Evolutionary conservation across 1,140 invertebrate species (phyloP).

Genomic region (Drosophila guanche): DNA sequence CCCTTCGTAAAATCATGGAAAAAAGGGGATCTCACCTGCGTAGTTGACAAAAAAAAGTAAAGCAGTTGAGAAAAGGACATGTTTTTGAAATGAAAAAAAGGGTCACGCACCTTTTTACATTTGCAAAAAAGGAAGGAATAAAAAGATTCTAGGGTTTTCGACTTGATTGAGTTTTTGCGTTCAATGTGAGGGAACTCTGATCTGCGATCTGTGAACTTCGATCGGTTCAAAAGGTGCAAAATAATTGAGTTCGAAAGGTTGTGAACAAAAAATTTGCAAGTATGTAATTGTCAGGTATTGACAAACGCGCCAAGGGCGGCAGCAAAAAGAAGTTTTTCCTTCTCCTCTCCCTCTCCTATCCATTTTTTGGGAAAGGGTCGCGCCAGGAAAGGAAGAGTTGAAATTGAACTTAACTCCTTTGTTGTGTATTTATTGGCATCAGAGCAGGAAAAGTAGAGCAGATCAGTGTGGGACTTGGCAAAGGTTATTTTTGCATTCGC

Average conservation of each 20-base stretch:
- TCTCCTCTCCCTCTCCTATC: slow-evolving; percentile 13
- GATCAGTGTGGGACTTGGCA: slow-evolving; percentile 38
- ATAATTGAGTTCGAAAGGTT: slow-evolving; percentile 74
- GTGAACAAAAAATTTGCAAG: slow-evolving; percentile 78
- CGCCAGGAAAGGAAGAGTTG: slow-evolving; percentile 34
- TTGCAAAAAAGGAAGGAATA: slow-evolving; percentile 28
- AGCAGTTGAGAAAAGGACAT: slow-evolving; percentile 4
- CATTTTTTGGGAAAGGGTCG: slow-evolving; percentile 22
- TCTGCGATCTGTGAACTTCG: slow-evolving; percentile 39
- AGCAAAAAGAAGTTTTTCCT: neutral
- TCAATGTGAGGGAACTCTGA: slow-evolving; percentile 23
- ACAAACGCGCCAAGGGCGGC: slow-evolving; percentile 44
- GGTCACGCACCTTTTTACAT: slow-evolving; percentile 71
- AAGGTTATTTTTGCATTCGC: slow-evolving; percentile 65
- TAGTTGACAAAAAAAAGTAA: slow-evolving; percentile 65
- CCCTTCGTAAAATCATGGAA: slow-evolving; percentile 53
- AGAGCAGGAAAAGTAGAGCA: slow-evolving; percentile 49
- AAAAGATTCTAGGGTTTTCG: slow-evolving; percentile 59
- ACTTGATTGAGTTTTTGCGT: slow-evolving; percentile 77
- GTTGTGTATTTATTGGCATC: slow-evolving; percentile 80
- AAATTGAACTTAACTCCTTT: slow-evolving; percentile 77
- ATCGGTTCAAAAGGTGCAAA: slow-evolving; percentile 78
- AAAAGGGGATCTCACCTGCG: slow-evolving; percentile 73
- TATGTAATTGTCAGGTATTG: slow-evolving; percentile 78
- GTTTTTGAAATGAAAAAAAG: slow-evolving; percentile 44